Evolutionary conservation across 1,140 invertebrate species (phyloP).

Genomic region (Drosophila pallidifrons): DNA sequence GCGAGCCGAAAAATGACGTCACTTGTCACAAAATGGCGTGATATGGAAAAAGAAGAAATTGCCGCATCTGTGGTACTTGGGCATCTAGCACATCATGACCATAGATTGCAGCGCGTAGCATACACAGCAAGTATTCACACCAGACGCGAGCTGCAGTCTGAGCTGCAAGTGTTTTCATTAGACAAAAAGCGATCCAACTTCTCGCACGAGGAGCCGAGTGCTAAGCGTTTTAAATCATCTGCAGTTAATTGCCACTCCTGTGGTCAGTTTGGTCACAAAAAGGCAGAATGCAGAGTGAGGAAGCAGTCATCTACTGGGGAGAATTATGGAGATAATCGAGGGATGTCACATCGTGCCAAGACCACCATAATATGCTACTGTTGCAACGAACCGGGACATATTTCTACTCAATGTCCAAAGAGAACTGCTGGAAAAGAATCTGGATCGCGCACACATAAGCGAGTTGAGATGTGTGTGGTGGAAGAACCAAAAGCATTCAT

Average conservation of each 20-base stretch:
- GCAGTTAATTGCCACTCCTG: too few relatives aligned
- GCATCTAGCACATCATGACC: background rate
- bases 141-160: background rate
- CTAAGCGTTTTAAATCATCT: too few relatives aligned
- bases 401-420: conserved; percentile 17
- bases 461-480: conserved; percentile 12
- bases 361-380: conserved; percentile 2
- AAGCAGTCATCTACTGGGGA: background rate
- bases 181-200: too few relatives aligned
- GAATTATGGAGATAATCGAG: background rate
- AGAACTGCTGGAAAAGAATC: background rate
- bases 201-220: too few relatives aligned
- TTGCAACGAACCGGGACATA: conserved; percentile 12
- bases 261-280: background rate
- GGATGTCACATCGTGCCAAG: too few relatives aligned
- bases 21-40: conserved; percentile 4
- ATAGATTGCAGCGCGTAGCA: background rate
- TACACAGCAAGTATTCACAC: background rate
- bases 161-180: background rate
- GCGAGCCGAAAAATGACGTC: conserved; percentile 9
- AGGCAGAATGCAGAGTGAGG: background rate
- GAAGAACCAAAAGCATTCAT: conserved; percentile 16
- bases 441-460: conserved; percentile 11
- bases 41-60: conserved; percentile 6
- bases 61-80: background rate